phyloP scores from a whole-genome alignment of 2,797 vertebrate species.

The Thunnus albacares region DNA sequence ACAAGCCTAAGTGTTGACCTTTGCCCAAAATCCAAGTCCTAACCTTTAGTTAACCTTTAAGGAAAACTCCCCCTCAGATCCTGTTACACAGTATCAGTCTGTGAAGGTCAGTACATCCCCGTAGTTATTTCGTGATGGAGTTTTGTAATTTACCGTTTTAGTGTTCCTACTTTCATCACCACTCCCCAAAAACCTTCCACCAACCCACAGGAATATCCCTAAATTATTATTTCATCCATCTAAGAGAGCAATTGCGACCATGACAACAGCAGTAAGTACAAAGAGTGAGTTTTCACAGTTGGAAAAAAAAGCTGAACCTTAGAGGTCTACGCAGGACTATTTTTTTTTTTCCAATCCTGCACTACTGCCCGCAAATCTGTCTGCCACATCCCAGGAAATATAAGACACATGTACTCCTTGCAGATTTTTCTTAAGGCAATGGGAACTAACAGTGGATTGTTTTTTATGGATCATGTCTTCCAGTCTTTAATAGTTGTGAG shows the following conservation, averaged over 20 bases:
- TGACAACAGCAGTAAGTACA: neutral
- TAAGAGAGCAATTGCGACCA: neutral
- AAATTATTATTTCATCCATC: neutral
- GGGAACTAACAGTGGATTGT: neutral
- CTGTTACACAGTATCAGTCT: neutral
- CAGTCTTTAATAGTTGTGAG: neutral
- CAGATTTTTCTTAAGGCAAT: neutral
- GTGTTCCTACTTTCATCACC: neutral
- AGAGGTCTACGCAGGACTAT: neutral
- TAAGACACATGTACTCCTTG: neutral
- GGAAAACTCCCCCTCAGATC: slow-evolving; percentile 9
- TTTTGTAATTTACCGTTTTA: slow-evolving; percentile 4
- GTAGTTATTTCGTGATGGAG: slow-evolving; percentile 15
- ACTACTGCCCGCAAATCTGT: slow-evolving; percentile 3
- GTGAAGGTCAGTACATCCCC: too few species aligned
- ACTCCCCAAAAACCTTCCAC: slow-evolving; percentile 1
- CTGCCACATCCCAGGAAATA: neutral
- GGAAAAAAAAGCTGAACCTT: neutral
- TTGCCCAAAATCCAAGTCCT: neutral
- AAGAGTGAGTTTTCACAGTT: neutral
- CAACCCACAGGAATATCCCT: neutral
- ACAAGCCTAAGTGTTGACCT: neutral
- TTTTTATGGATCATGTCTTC: neutral
- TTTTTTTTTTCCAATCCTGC: neutral
- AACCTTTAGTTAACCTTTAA: slow-evolving; percentile 18